phyloP scores from a whole-genome alignment of 2,113 vertebrate species.

The Prochilodus magdalenae region DNA sequence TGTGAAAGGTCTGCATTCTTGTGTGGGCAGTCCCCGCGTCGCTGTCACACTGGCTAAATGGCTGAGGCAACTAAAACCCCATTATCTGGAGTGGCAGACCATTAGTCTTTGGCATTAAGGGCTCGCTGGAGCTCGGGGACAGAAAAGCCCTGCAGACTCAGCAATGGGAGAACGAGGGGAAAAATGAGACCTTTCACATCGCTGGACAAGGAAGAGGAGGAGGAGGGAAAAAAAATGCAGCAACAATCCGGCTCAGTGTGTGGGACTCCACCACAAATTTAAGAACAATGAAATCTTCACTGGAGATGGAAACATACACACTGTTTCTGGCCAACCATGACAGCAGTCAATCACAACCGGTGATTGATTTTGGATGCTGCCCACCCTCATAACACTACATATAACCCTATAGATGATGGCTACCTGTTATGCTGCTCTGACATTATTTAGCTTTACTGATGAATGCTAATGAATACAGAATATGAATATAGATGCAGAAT shows the following conservation, averaged over 20 bases:
- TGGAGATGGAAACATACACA: not conserved
- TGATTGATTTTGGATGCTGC: not conserved
- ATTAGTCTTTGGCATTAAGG: slow-evolving; percentile 64
- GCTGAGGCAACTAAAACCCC: slow-evolving; percentile 58
- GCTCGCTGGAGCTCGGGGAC: slow-evolving; percentile 51
- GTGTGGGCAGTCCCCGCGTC: slow-evolving; percentile 63
- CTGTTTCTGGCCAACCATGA: not conserved
- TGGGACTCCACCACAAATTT: slow-evolving; percentile 53
- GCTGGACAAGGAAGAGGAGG: slow-evolving; percentile 1
- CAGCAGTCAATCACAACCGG: not conserved
- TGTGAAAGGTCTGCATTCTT: slow-evolving; percentile 65
- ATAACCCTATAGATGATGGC: too few relatives aligned
- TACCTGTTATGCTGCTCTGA: too few relatives aligned
- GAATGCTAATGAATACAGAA: too few relatives aligned
- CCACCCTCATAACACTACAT: too few relatives aligned
- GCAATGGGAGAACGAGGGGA: slow-evolving; percentile 48
- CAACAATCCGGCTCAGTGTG: slow-evolving; percentile 60
- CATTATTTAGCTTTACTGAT: too few relatives aligned
- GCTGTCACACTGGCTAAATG: slow-evolving; percentile 53
- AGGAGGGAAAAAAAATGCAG: slow-evolving; percentile 9
- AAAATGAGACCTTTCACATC: slow-evolving; percentile 55
- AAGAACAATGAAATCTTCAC: slow-evolving; percentile 42
- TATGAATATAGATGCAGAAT: too few relatives aligned
- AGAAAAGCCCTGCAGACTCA: slow-evolving; percentile 62
- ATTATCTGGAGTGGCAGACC: slow-evolving; percentile 67